A percentile compares a stretch with the other conserved stretches of the same genome.
Evolutionary conservation across 2,797 vertebrate species (phyloP).

Genomic region (Anas bernieri): DNA sequence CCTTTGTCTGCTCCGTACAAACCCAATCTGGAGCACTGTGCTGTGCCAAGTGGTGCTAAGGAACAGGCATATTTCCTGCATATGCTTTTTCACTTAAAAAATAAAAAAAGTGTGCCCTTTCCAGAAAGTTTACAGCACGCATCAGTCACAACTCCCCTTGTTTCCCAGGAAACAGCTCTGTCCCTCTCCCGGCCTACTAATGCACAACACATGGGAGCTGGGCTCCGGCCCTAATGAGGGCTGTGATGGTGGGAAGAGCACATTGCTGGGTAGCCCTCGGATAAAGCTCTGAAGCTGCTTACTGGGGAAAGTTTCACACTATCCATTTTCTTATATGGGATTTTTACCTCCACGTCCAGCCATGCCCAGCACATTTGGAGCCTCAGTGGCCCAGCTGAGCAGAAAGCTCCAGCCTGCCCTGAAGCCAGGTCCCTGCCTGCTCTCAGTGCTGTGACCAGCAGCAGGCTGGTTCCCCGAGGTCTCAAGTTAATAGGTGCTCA

Average conservation of each 20-base stretch:
- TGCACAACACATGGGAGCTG: neutral
- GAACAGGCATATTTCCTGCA: neutral
- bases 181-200: neutral
- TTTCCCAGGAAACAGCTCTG: conserved; percentile 6
- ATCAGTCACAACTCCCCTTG: neutral
- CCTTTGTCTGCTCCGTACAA: conserved; percentile 11
- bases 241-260: neutral
- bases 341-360: neutral
- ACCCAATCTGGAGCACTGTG: neutral
- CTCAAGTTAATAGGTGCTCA: neutral
- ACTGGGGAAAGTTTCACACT: neutral
- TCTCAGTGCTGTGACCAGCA: neutral
- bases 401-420: neutral
- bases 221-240: neutral
- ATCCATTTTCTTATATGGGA: neutral
- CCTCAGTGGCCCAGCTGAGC: neutral
- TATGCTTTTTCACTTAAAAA: neutral
- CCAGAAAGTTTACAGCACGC: neutral
- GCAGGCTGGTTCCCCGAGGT: neutral
- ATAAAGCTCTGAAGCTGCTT: neutral
- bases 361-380: neutral
- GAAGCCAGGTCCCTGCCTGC: neutral
- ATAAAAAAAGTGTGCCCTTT: neutral
- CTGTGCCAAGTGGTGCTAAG: neutral
- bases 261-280: neutral